Evolutionary conservation across 2,113 vertebrate species (phyloP), one percentile per base, ranked within the genome.

Genomic region (Ariopsis seemanni): DNA sequence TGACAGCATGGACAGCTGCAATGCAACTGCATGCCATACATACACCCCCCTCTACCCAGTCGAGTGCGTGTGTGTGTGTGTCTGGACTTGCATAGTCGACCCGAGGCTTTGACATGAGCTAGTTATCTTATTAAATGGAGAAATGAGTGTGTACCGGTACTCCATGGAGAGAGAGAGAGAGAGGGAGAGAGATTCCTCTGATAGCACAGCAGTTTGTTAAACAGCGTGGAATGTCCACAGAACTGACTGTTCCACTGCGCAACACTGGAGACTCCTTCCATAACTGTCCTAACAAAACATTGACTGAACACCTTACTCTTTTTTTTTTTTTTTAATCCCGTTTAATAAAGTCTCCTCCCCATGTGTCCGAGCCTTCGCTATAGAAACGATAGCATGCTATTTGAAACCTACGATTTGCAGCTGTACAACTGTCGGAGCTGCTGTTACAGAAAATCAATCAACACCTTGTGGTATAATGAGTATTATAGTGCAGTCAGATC

Each of bases 1-100:
- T 92, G 91, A 89, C 86, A 89, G 52, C 91, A 89, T 74, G 72
- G 48, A 71, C 92, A 92, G 92, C 92, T 93, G 93, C 85, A 78
- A 12, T 52, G 90, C 92, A 91, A 84, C 90, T 14, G 74, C 90
- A 86, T 69, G 57, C 86, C 86, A 88, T 90, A 84, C n/a, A 78
- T 52, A 53, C 8, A 86, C 48, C 4, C 48, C 65, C 48, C 30
- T 65, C 58, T 48, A 48, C 22, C 20, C 53, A 83, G 62, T 53
- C 9, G 9, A 65, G 42, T 48, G 71, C 50, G 42, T 20, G 67
- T 65, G 34, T 20, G 67, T 65, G 63, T 65, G 63, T 27, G 63
- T 22, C 10, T 3, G 7, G 12, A 25, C 71, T 22, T 10, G 34
- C 72, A 52, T 85, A 63, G 34, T 20, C 58, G 0, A 42, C 69